A percentile compares a stretch with the other conserved stretches of the same genome.
These are phyloP conservation scores for Sinocyclocheilus anshuiensis DNA, from an alignment of 2,113 vertebrate species.

Conservation along the genomic window DNA sequence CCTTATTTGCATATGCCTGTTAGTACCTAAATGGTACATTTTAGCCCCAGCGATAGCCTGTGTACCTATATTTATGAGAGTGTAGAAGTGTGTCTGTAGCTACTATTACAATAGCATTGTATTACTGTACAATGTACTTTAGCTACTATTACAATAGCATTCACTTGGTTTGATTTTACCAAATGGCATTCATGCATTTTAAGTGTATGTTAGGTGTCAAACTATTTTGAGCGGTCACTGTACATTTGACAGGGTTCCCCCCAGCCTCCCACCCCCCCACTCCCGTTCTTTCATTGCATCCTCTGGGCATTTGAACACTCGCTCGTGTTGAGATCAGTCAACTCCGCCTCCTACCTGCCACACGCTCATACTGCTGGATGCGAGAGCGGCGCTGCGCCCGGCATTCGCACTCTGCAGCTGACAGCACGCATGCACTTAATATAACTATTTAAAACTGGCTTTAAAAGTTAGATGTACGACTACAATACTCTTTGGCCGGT, in stretches of 20 bases:
- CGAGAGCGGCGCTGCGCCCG: neutral
- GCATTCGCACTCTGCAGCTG: neutral
- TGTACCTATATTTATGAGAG: no score
- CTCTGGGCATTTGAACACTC: neutral
- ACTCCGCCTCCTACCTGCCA: slow-evolving; percentile 36
- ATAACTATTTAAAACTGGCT: neutral
- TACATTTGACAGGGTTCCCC: no score
- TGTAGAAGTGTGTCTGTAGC: no score
- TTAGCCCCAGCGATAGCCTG: no score
- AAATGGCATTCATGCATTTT: neutral
- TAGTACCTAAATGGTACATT: no score
- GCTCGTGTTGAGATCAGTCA: slow-evolving; percentile 10
- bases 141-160: neutral
- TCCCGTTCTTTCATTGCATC: neutral
- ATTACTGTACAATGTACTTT: no score
- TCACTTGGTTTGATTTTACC: neutral
- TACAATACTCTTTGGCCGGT: neutral
- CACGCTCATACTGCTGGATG: neutral
- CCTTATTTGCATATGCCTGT: no score
- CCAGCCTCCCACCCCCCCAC: no score
- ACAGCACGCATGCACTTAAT: neutral
- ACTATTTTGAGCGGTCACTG: neutral
- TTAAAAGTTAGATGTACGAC: neutral
- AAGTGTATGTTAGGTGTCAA: neutral
- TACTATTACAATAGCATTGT: neutral